Conservation (phyloP, 2,888 invertebrate species). For the Acleris cristana region DNA sequence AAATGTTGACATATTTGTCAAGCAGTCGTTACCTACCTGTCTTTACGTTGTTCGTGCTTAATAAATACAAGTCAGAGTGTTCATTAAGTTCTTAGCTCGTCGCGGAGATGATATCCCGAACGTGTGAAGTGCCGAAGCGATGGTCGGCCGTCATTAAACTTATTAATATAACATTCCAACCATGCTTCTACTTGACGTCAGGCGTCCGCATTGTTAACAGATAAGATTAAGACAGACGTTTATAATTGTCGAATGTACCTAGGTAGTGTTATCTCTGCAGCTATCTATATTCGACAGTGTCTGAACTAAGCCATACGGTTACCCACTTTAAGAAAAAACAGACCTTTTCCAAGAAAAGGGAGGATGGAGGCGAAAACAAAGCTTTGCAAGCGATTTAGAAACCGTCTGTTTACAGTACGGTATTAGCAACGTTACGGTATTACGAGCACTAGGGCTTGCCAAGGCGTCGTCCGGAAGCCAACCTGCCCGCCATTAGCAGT, state of each 20-base stretch:
- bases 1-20: no score
- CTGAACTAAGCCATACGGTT: no score
- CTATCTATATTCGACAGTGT: no score
- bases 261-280: no score
- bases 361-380: background rate
- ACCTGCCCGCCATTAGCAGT: slow-evolving; percentile 73
- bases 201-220: slow-evolving; percentile 28
- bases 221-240: slow-evolving; percentile 31
- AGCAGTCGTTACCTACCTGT: no score
- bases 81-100: background rate
- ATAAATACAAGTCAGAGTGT: no score
- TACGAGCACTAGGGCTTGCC: no score
- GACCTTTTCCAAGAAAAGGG: background rate
- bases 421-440: background rate
- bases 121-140: slow-evolving; percentile 25
- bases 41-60: background rate
- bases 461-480: slow-evolving; percentile 24
- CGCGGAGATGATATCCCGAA: slow-evolving; percentile 4
- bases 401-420: background rate
- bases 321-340: no score
- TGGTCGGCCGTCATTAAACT: slow-evolving; percentile 29
- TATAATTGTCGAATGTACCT: slow-evolving; percentile 16
- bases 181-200: slow-evolving; percentile 28
- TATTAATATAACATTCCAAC: slow-evolving; percentile 35
- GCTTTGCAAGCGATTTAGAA: background rate